Base-by-base conservation (phyloP, 1,140 invertebrate species). In the Drosophila nikananu region DNA sequence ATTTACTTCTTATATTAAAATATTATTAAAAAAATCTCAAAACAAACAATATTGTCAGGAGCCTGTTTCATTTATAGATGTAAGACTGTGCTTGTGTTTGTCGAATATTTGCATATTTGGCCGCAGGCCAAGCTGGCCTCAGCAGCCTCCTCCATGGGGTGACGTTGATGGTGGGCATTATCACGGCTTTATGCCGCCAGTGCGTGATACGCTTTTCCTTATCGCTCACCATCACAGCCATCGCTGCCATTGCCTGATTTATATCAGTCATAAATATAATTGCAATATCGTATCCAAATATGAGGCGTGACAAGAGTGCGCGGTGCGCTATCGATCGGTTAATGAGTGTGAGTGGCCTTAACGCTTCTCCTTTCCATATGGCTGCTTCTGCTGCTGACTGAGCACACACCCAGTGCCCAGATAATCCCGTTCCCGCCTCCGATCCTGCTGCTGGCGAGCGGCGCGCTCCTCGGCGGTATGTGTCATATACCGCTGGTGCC, bases 191-290 rank as follows among this genome's bases (percentile, higher is more conserved):
- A 86, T 76, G 55, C 55, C 42, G 44, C 6, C 48, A 41, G 58
- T 82, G 83, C 79, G 83, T 82, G 75, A 66, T 79, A 66, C 51
- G 68, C 48, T 62, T 84, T 83, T 86, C 55, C 80, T 70, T 80
- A 82, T 77, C 63, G 83, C 30, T 48, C 51, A 52, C 62, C 75
- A 76, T 79, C 63, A 70, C 35, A 30, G 46, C 41, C 25, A 41
- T 79, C 55, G 75, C 35, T 25, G 46, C 41, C 25, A 41, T 35
- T n/a, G 64, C 1, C 21, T 71, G 61, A 83, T 76, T 83, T 83
- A 77, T 84, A 64, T 77, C 61, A 59, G 37, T 48, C 55, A 48
- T 80, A 51, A 55, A 80, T 73, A 73, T 59, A 68, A 58, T 51
- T 49, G 46, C 61, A 61, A 77, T 80, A 68, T 77, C 49, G 46